A percentile compares a stretch with the other conserved stretches of the same genome.
Conservation (phyloP, 2,113 vertebrate genomes). For the Spermophilus dauricus region DNA sequence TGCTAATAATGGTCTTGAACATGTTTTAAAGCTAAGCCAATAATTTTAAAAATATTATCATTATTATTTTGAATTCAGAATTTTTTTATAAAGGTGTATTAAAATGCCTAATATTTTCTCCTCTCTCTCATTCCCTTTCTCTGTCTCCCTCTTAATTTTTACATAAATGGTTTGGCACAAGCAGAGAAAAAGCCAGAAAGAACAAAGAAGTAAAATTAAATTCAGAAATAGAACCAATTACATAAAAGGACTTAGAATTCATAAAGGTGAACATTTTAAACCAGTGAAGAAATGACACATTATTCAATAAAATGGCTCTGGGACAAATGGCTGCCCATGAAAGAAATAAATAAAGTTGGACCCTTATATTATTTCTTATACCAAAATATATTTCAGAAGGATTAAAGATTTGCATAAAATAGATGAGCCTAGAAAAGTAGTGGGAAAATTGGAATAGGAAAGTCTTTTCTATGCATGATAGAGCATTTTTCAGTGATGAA, state of each 20-base stretch:
- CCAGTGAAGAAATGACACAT: background rate
- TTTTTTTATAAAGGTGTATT: background rate
- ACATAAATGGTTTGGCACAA: background rate
- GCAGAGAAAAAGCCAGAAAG: background rate
- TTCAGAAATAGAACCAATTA: slow-evolving; percentile 24
- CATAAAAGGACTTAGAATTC: background rate
- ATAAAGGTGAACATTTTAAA: background rate
- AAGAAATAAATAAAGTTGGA: background rate
- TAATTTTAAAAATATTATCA: background rate
- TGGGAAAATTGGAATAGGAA: background rate
- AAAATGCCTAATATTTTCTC: background rate
- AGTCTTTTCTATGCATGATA: background rate
- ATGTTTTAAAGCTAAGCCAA: background rate
- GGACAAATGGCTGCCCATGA: background rate
- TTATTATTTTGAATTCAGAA: slow-evolving; percentile 41
- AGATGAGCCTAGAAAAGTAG: background rate
- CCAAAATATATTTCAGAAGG: slow-evolving; percentile 16
- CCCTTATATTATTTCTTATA: background rate
- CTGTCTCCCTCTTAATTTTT: background rate
- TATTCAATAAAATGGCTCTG: background rate
- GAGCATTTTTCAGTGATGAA: background rate
- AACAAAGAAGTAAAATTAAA: background rate
- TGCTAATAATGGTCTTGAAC: background rate
- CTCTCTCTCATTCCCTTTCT: background rate
- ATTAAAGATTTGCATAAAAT: background rate